Percentiles rank a stretch among this genome's conserved stretches.
Evolutionary conservation across 2,888 invertebrate genomes (phyloP).

Genomic region (Chymomyza fuscimana): DNA sequence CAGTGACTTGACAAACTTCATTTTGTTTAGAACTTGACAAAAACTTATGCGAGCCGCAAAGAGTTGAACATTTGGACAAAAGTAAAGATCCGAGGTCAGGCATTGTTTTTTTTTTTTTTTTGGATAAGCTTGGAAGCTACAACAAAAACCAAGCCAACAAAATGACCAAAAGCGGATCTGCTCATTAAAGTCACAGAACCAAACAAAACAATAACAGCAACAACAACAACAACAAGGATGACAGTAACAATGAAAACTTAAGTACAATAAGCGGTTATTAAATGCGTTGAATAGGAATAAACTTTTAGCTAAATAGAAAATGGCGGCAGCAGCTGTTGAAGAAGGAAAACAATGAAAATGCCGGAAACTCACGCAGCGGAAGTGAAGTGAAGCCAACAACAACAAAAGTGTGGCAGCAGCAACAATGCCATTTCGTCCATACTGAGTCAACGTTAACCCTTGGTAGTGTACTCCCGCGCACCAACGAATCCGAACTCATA

Average conservation of each 20-base stretch:
- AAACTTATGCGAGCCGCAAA: not conserved
- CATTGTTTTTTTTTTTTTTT: constrained; percentile 1
- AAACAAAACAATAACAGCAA: constrained; percentile 12
- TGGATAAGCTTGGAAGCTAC: not conserved
- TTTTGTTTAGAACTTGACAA: no score
- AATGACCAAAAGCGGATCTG: constrained; percentile 39
- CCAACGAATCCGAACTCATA: not conserved
- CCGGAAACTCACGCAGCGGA: constrained; percentile 59
- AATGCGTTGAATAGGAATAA: constrained; percentile 69
- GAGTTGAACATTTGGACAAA: constrained; percentile 1
- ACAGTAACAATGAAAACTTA: constrained; percentile 59
- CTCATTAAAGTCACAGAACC: constrained; percentile 36
- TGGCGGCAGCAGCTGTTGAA: constrained; percentile 35
- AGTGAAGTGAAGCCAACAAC: constrained; percentile 35
- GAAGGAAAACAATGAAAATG: constrained; percentile 55
- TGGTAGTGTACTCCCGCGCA: not conserved
- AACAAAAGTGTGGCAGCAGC: not conserved
- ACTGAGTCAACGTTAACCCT: not conserved
- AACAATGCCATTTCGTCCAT: constrained; percentile 43
- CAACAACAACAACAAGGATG: constrained; percentile 9
- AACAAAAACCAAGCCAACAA: constrained; percentile 23
- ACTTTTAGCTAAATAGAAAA: constrained; percentile 69
- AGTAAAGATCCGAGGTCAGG: constrained; percentile 2
- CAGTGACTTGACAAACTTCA: not conserved
- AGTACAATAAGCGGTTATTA: constrained; percentile 74